These are phyloP conservation scores for Apoda limacodes DNA, from an alignment of 2,888 invertebrate genomes.

Conservation along the genomic window DNA sequence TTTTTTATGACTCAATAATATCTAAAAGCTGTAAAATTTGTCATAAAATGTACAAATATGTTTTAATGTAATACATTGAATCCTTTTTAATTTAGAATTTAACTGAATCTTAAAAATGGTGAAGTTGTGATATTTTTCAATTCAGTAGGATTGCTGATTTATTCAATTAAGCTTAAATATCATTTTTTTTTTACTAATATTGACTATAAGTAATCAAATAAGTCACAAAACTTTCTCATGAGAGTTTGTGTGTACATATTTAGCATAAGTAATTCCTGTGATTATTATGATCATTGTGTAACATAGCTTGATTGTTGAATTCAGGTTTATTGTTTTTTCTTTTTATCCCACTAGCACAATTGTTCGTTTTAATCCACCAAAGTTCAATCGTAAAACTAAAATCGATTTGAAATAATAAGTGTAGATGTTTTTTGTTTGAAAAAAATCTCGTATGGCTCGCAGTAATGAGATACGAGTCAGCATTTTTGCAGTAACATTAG, in stretches of 20 bases:
- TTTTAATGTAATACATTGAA: too few species aligned
- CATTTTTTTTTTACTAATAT: constrained; percentile 37
- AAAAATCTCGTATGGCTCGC: too few species aligned
- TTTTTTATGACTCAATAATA: constrained; percentile 41
- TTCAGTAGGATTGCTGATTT: constrained; percentile 27
- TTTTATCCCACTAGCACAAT: constrained; percentile 18
- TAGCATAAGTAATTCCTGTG: constrained; percentile 64
- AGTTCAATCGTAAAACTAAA: too few species aligned
- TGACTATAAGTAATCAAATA: constrained; percentile 40
- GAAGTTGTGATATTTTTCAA: constrained; percentile 68
- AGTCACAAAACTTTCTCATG: constrained; percentile 59
- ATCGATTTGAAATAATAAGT: too few species aligned
- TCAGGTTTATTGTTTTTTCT: constrained; percentile 31
- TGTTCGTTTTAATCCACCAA: too few species aligned
- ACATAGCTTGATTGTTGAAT: constrained; percentile 42
- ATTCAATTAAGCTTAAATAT: constrained; percentile 33
- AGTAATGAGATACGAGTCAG: too few species aligned
- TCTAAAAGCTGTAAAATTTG: too few species aligned
- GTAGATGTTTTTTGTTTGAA: too few species aligned
- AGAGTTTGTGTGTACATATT: constrained; percentile 65
- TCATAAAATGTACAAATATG: constrained; percentile 70
- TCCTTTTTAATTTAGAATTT: too few species aligned
- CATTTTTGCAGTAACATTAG: too few species aligned
- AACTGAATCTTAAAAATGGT: too few species aligned
- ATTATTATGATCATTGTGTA: constrained; percentile 49